Conservation (phyloP, 1,140 invertebrate species). For the Penaeus chinensis region DNA sequence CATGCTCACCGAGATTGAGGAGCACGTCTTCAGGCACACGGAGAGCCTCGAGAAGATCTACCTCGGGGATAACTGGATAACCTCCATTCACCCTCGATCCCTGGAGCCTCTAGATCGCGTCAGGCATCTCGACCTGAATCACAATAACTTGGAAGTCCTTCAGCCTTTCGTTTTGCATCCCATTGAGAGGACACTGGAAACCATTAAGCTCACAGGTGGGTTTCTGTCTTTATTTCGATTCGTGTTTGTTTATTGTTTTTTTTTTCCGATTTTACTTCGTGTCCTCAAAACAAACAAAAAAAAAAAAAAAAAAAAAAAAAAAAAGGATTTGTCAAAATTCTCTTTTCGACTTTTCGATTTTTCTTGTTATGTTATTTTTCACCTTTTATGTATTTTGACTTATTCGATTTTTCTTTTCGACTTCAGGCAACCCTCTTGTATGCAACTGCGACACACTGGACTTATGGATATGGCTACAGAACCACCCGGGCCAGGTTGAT, state of each 20-base stretch:
- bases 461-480: constrained; percentile 87
- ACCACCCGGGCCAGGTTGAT: constrained; percentile 79
- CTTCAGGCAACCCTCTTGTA: constrained; percentile 82
- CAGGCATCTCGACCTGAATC: constrained; percentile 80
- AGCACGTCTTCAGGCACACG: constrained; percentile 78
- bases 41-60: constrained; percentile 64
- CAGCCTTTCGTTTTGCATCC: constrained; percentile 40
- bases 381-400: not conserved
- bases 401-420: not conserved
- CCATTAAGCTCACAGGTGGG: constrained; percentile 45
- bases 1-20: constrained; percentile 83
- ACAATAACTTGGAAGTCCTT: constrained; percentile 79
- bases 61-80: constrained; percentile 51
- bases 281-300: not conserved
- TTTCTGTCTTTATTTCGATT: not conserved
- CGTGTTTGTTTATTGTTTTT: not conserved
- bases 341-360: not conserved
- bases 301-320: not conserved
- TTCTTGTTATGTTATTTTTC: not conserved
- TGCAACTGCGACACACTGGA: constrained; percentile 87
- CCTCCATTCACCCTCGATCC: constrained; percentile 34
- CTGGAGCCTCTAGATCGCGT: constrained; percentile 46
- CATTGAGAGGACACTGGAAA: constrained; percentile 48
- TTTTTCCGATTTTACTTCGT: not conserved
- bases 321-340: no score